Evolutionary conservation across 1,140 invertebrate genomes (phyloP).

Genomic region (Leptinotarsa undecemlineata): DNA sequence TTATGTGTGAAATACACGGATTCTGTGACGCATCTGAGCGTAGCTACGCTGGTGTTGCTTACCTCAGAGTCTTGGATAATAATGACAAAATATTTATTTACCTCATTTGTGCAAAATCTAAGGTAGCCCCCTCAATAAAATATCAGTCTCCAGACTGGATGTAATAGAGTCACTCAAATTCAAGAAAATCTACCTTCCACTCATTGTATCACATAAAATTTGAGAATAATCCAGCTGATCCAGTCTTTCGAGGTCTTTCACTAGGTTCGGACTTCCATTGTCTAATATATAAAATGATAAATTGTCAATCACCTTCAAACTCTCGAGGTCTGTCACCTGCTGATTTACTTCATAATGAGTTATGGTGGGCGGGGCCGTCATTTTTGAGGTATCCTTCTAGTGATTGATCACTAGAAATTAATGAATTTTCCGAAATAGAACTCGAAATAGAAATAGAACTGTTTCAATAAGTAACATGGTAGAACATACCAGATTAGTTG

Average conservation of each 20-base stretch:
- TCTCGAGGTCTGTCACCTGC: slow-evolving; percentile 39
- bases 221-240: slow-evolving; percentile 50
- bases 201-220: slow-evolving; percentile 47
- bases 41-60: not conserved
- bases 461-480: not conserved
- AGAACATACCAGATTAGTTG: not conserved
- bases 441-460: not conserved
- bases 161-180: slow-evolving; percentile 41
- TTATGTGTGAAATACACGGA: not conserved
- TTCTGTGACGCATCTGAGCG: not conserved
- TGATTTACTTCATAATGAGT: slow-evolving; percentile 1
- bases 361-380: slow-evolving; percentile 25
- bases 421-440: not conserved
- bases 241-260: slow-evolving; percentile 42
- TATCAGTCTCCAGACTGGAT: not conserved
- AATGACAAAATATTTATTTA: not conserved
- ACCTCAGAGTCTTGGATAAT: not conserved
- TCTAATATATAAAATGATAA: no score
- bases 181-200: slow-evolving; percentile 18
- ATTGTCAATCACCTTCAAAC: no score
- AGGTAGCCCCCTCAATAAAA: not conserved
- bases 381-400: not conserved
- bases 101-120: not conserved
- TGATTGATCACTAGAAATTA: not conserved
- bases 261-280: no score